Base-by-base conservation (phyloP, 2,797 vertebrate species). In the Coregonus sp. region DNA sequence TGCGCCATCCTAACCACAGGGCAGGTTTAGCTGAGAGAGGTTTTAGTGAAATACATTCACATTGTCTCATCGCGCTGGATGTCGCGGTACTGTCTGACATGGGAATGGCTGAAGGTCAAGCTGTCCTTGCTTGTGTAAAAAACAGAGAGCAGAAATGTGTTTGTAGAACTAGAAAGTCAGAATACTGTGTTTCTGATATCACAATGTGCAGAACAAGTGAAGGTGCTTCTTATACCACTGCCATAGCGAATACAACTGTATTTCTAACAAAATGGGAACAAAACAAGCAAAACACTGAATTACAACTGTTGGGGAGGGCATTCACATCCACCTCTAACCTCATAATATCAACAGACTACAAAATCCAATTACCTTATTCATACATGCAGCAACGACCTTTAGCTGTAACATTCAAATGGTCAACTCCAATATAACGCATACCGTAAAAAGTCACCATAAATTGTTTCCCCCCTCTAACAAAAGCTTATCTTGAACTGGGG, bases 321-420 rank as follows among this genome's bases (percentile, higher is more conserved):
- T 76, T 70, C 81, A 80, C 80, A 73, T 84, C 75, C 16, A 81
- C 72, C 54, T 47, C 71, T 78, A 83, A 81, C 81, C 84, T 82
- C 75, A 85, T 73, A 70, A 78, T 86, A 81, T 85, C 84, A 86
- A 80, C 75, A 73, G 82, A 74, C 68, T 78, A 80, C 79, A 84
- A 86, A 88, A 90, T 91, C 82, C 88, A 90, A 90, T 90, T 90
- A 90, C 86, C 84, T 83, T 86, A 90, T 90, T 90, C 85, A 89
- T 80, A 87, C 76, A 75, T 83, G 86, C 78, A 81, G 83, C 69
- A 69, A 14, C 75, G 84, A 88, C 89, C 87, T 88, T 84, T 90
- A 82, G 84, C 86, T 82, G 40, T 75, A 80, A 86, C 86, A 89
- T 89, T 90, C 81, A 88, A 87, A 89, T 79, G 79, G 84, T 90